A percentile compares a stretch with the other conserved stretches of the same genome.
phyloP scores from a whole-genome alignment of 2,113 vertebrate species.

The Cynopterus brachyotis region DNA sequence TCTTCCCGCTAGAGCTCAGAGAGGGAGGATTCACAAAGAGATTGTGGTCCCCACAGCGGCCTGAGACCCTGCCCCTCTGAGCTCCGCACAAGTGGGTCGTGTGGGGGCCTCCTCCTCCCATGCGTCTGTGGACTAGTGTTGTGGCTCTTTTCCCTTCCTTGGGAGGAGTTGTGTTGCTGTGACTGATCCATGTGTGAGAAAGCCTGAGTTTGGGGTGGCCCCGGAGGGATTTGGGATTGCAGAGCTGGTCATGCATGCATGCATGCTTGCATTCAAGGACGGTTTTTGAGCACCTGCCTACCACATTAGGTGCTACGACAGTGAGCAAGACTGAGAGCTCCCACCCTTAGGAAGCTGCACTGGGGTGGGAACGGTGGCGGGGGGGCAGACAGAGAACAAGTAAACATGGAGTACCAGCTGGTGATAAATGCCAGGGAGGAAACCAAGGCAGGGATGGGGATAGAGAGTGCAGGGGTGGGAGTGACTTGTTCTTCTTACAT shows the following conservation, averaged over 20 bases:
- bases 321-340: not conserved
- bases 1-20: not conserved
- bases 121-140: not conserved
- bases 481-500: not conserved
- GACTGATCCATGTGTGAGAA: not conserved
- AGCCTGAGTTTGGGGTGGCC: not conserved
- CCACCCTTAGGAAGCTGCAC: too few relatives aligned
- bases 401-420: not conserved
- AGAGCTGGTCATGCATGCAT: not conserved
- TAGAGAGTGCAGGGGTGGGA: not conserved
- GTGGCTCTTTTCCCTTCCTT: not conserved
- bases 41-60: not conserved
- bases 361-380: too few relatives aligned
- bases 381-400: not conserved
- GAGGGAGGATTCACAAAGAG: not conserved
- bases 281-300: not conserved
- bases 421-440: not conserved
- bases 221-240: not conserved
- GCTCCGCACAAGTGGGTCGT: not conserved
- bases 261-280: not conserved
- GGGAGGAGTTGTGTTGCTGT: not conserved
- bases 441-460: not conserved
- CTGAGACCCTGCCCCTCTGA: not conserved
- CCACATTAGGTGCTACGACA: not conserved
- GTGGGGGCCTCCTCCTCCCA: not conserved